Percentiles rank a stretch among this genome's conserved stretches.
Evolutionary conservation across 2,113 vertebrate species (phyloP).

Genomic region (Salminus brasiliensis): DNA sequence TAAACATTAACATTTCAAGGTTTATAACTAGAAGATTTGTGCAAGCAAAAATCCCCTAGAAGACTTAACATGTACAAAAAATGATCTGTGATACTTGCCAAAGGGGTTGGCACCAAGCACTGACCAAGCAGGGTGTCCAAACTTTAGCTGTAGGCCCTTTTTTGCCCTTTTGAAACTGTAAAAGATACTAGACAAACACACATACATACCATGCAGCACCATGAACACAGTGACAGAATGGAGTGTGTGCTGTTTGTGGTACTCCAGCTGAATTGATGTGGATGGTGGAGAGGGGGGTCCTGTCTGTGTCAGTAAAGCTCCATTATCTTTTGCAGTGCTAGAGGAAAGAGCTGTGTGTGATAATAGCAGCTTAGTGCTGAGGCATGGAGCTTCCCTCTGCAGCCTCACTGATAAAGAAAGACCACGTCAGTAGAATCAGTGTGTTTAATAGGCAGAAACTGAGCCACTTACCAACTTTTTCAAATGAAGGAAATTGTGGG

Average conservation of each 20-base stretch:
- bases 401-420: not conserved
- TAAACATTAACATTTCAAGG: too few species aligned
- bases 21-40: too few species aligned
- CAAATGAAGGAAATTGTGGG: not conserved
- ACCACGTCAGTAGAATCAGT: not conserved
- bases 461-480: not conserved
- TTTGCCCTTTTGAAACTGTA: too few species aligned
- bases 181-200: too few species aligned
- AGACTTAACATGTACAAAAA: too few species aligned
- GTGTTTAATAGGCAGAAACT: not conserved
- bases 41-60: too few species aligned
- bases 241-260: not conserved
- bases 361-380: not conserved
- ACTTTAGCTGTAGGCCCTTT: too few species aligned
- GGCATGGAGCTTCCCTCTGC: not conserved
- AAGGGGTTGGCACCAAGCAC: too few species aligned
- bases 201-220: too few species aligned
- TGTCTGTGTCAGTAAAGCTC: conserved; percentile 16
- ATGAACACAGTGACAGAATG: not conserved
- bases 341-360: conserved; percentile 3
- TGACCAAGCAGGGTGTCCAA: too few species aligned
- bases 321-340: not conserved
- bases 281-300: not conserved
- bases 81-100: too few species aligned
- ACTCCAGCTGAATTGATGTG: not conserved